Percentiles rank a stretch among this genome's conserved stretches.
Conservation (phyloP, 2,888 invertebrate genomes). For the Rambutsinella grinnellia region DNA sequence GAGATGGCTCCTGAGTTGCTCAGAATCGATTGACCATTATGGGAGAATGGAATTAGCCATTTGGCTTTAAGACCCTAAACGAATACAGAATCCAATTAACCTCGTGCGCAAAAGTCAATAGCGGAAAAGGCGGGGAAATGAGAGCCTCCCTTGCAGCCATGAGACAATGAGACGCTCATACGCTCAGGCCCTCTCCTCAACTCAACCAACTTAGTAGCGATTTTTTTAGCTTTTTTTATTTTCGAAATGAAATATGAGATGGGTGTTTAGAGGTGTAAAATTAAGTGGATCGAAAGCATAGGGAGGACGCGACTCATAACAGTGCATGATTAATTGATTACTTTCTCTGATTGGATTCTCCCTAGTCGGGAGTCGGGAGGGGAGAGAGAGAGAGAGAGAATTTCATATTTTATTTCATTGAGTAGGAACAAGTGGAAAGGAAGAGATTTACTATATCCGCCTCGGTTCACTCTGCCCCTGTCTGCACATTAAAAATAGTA, state of each 20-base stretch:
- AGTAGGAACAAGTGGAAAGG: too few species aligned
- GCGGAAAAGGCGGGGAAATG: too few species aligned
- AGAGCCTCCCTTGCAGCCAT: neutral
- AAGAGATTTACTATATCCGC: too few species aligned
- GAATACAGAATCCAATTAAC: neutral
- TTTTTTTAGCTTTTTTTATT: neutral
- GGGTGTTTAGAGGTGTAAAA: neutral
- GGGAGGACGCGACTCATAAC: neutral
- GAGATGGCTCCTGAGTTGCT: too few species aligned
- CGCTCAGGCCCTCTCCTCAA: neutral
- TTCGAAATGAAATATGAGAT: neutral
- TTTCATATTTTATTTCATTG: neutral
- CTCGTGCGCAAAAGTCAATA: too few species aligned
- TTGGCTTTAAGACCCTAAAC: too few species aligned
- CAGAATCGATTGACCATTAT: too few species aligned
- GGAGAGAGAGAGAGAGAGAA: too few species aligned
- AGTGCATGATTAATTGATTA: slow-evolving; percentile 18
- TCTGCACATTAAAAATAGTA: too few species aligned
- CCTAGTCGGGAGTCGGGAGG: neutral
- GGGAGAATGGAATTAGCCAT: too few species aligned
- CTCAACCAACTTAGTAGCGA: neutral
- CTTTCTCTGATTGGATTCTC: slow-evolving; percentile 15
- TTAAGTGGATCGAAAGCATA: slow-evolving; percentile 8
- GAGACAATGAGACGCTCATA: neutral
- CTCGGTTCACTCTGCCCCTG: too few species aligned